A percentile compares a stretch with the other conserved stretches of the same genome.
phyloP scores from a whole-genome alignment of 2,113 vertebrate species.

The Chaetodon auriga region DNA sequence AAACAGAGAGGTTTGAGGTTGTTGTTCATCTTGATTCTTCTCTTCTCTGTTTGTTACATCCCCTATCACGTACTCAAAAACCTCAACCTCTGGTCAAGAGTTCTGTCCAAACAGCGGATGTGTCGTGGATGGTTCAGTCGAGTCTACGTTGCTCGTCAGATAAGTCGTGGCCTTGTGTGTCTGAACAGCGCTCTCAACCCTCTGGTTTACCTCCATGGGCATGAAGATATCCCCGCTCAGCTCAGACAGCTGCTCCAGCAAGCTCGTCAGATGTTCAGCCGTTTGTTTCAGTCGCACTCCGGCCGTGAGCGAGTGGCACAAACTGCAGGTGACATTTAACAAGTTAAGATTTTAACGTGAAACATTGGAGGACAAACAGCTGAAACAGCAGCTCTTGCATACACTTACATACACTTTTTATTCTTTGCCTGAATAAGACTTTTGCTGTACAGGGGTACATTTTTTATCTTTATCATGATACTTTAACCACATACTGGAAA shows the following conservation, averaged over 20 bases:
- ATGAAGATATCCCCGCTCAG: slow-evolving; percentile 54
- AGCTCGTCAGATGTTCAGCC: background rate
- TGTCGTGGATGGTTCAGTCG: slow-evolving; percentile 66
- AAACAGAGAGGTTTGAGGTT: slow-evolving; percentile 81
- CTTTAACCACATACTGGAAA: too few relatives aligned
- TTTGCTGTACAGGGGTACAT: too few relatives aligned
- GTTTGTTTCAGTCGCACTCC: background rate
- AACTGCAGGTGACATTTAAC: too few relatives aligned
- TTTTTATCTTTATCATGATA: too few relatives aligned
- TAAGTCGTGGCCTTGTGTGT: slow-evolving; percentile 85
- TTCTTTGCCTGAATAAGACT: too few relatives aligned
- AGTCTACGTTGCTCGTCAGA: slow-evolving; percentile 83
- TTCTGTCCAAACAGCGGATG: slow-evolving; percentile 31
- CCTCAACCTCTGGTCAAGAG: slow-evolving; percentile 83
- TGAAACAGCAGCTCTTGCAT: too few relatives aligned
- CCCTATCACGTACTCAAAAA: slow-evolving; percentile 88
- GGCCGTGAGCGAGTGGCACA: rapidly evolving
- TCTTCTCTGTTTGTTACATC: slow-evolving; percentile 87
- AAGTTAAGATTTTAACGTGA: too few relatives aligned
- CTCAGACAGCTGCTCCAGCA: slow-evolving; percentile 25
- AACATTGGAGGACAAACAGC: too few relatives aligned
- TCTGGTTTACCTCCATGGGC: slow-evolving; percentile 83
- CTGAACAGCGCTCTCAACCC: slow-evolving; percentile 88
- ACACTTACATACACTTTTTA: too few relatives aligned
- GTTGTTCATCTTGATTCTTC: slow-evolving; percentile 81